Percentiles rank a stretch among this genome's conserved stretches.
Evolutionary conservation across 2,797 vertebrate species (phyloP).

Genomic region (Cryptoblepharus egeriae): DNA sequence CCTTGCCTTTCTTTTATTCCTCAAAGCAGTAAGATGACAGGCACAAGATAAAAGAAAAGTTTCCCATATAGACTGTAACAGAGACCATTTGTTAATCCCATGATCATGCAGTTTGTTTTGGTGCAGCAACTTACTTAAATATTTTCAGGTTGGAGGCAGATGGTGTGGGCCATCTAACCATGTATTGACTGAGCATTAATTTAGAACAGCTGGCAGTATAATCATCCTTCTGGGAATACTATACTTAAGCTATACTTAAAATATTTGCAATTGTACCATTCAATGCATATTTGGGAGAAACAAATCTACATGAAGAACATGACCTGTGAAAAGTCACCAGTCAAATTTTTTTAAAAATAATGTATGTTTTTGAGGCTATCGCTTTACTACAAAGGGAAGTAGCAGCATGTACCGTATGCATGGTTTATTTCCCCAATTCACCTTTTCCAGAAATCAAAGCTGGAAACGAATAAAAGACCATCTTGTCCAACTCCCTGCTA

Average conservation of each 20-base stretch:
- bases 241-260: neutral
- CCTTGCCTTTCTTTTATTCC: too few relatives aligned
- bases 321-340: neutral
- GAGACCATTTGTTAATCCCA: slow-evolving; percentile 2
- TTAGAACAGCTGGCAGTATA: slow-evolving; percentile 3
- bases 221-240: slow-evolving; percentile 6
- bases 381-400: neutral
- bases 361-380: neutral
- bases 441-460: neutral
- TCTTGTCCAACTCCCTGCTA: neutral
- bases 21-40: neutral
- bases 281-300: neutral
- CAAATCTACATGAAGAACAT: slow-evolving; percentile 4
- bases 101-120: neutral
- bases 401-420: neutral
- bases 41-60: neutral
- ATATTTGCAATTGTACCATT: slow-evolving; percentile 21
- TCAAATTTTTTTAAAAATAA: slow-evolving; percentile 38
- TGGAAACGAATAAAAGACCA: neutral
- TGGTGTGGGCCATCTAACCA: slow-evolving; percentile 22
- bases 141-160: slow-evolving; percentile 3
- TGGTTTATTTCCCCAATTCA: neutral
- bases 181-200: slow-evolving; percentile 22
- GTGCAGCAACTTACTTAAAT: slow-evolving; percentile 11
- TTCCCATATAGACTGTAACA: neutral